Conservation (phyloP, 2,113 vertebrate genomes). For the Willisornis vidua region DNA sequence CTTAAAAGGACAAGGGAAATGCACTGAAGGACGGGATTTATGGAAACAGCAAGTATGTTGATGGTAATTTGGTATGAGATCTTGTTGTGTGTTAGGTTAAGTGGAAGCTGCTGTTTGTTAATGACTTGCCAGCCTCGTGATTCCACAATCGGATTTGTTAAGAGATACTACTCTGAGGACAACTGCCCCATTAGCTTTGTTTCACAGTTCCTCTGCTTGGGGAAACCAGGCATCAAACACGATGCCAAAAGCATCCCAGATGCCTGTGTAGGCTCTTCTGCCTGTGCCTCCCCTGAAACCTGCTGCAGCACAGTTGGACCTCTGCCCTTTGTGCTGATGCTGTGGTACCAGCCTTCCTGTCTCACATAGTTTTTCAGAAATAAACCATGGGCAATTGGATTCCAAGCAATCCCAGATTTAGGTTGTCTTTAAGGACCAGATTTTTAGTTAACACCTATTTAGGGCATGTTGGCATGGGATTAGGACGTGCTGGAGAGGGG, state of each 20-base stretch:
- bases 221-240: not conserved
- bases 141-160: not conserved
- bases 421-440: not conserved
- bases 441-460: not conserved
- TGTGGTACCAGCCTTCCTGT: not conserved
- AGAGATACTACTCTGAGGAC: not conserved
- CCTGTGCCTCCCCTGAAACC: not conserved
- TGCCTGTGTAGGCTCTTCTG: not conserved
- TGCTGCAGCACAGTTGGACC: not conserved
- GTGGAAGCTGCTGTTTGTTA: not conserved
- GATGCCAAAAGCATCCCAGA: not conserved
- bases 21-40: not conserved
- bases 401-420: not conserved
- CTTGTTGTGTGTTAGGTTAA: constrained; percentile 9
- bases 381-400: not conserved
- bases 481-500: not conserved
- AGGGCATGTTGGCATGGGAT: not conserved
- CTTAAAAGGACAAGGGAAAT: not conserved
- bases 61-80: constrained; percentile 15
- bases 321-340: not conserved
- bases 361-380: not conserved
- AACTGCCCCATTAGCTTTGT: not conserved
- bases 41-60: not conserved
- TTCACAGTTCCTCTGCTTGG: not conserved
- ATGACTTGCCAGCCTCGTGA: not conserved